A percentile compares a stretch with the other conserved stretches of the same genome.
Conservation (phyloP, 1,140 invertebrate species). For the Lethocerus indicus region DNA sequence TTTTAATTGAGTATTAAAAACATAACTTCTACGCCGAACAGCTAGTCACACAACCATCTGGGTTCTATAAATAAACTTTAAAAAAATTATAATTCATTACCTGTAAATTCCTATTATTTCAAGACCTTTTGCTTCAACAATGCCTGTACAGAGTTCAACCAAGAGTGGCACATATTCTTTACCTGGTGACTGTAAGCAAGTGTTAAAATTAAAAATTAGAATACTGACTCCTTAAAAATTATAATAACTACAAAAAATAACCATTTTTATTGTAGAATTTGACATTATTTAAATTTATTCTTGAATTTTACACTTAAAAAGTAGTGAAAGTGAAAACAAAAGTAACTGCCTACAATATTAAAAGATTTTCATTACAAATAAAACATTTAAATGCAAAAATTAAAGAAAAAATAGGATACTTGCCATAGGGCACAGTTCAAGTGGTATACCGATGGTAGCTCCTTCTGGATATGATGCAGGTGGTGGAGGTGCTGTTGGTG, state of each 20-base stretch:
- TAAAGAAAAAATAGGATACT: slow-evolving; percentile 12
- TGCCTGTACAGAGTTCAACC: slow-evolving; percentile 79
- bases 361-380: background rate
- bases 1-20: too few relatives aligned
- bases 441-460: slow-evolving; percentile 68
- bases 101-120: slow-evolving; percentile 78
- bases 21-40: too few relatives aligned
- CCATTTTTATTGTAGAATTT: background rate
- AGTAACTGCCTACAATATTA: background rate
- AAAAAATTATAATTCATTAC: slow-evolving; percentile 13
- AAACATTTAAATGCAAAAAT: background rate
- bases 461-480: slow-evolving; percentile 37
- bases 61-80: background rate
- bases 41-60: too few relatives aligned
- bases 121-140: slow-evolving; percentile 77
- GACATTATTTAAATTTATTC: slow-evolving; percentile 1
- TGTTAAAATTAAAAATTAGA: background rate
- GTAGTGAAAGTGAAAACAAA: background rate
- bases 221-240: slow-evolving; percentile 2
- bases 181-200: slow-evolving; percentile 31
- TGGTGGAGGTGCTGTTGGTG: slow-evolving; percentile 27
- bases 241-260: slow-evolving; percentile 3
- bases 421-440: slow-evolving; percentile 65
- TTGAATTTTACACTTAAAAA: background rate
- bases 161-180: slow-evolving; percentile 66